Evolutionary conservation across 37 sponge, comb jelly and placozoan genomes (phyloP).

Genomic region (Bolinopsis microptera): DNA sequence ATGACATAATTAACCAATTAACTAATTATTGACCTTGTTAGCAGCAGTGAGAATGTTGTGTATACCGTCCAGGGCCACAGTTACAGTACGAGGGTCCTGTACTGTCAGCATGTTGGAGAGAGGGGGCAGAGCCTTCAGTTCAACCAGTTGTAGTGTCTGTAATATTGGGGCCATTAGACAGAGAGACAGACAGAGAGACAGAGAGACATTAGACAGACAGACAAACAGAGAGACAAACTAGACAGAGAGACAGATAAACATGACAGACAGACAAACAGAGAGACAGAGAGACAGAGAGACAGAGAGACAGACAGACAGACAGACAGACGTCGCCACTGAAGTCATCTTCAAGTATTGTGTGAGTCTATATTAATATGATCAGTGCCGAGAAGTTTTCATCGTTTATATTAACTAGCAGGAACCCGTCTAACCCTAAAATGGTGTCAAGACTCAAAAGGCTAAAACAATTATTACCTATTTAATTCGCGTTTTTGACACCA

Average conservation of each 20-base stretch:
- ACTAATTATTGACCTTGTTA: constrained; percentile 1
- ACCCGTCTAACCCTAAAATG: too few relatives aligned
- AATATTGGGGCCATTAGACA: neutral
- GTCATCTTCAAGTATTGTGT: too few relatives aligned
- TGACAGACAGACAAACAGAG: neutral
- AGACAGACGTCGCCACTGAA: too few relatives aligned
- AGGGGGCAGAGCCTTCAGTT: constrained; percentile 45
- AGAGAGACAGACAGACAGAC: neutral
- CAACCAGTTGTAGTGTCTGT: constrained; percentile 44
- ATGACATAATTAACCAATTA: too few relatives aligned
- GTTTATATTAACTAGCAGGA: too few relatives aligned
- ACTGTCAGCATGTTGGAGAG: constrained; percentile 50
- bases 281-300: neutral
- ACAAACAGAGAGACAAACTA: neutral
- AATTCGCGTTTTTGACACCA: too few relatives aligned
- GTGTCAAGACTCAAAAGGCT: too few relatives aligned
- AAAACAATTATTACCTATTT: too few relatives aligned
- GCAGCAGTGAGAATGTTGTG: constrained; percentile 56
- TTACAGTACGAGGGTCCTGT: neutral
- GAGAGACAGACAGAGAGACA: neutral
- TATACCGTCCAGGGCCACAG: constrained; percentile 55
- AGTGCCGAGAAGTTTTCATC: too few relatives aligned
- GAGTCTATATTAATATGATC: too few relatives aligned
- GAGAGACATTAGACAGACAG: neutral
- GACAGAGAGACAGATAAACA: too few relatives aligned